Conservation (phyloP, 1,140 invertebrate species). For the Zaprionus tsacasi region DNA sequence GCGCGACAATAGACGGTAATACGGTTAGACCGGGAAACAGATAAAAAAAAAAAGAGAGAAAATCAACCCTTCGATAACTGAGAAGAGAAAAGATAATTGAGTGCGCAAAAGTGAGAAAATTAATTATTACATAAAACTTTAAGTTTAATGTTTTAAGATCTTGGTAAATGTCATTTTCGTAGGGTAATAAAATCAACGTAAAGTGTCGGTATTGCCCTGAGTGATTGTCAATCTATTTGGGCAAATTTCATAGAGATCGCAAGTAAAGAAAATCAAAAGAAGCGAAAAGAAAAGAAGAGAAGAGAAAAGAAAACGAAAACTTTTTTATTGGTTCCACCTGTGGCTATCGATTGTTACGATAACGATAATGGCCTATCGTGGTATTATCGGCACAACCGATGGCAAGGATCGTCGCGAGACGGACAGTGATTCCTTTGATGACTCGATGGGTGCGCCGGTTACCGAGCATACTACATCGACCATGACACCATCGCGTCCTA, state of each 20-base stretch:
- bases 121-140: conserved; percentile 34
- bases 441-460: conserved; percentile 14
- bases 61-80: not conserved
- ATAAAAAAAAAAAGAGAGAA: not conserved
- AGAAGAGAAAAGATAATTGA: conserved; percentile 1
- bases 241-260: not conserved
- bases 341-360: not conserved
- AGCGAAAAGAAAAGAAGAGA: not conserved
- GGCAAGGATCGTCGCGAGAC: not conserved
- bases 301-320: not conserved
- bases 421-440: conserved; percentile 58
- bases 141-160: not conserved
- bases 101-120: conserved; percentile 21
- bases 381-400: conserved; percentile 53
- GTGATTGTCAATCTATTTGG: not conserved
- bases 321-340: not conserved
- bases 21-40: conserved; percentile 1
- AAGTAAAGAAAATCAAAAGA: not conserved
- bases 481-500: not conserved
- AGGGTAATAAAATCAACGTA: not conserved
- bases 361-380: conserved; percentile 62
- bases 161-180: not conserved
- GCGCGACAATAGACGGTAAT: not conserved
- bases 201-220: not conserved
- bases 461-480: not conserved